phyloP scores from a whole-genome alignment of 1,140 invertebrate species.

The Mamestra configurata region DNA sequence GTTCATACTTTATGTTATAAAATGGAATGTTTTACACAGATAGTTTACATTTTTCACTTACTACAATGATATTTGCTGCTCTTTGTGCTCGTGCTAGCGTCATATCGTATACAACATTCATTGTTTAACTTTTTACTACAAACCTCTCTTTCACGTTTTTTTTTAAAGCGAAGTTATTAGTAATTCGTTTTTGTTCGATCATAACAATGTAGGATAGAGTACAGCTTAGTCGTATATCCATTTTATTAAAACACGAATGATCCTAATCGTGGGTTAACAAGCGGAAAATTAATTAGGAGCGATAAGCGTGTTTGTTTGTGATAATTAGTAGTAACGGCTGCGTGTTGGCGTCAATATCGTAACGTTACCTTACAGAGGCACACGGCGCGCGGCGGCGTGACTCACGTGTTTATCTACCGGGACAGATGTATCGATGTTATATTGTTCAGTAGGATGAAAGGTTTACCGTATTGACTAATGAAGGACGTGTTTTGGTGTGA shows the following conservation, averaged over 20 bases:
- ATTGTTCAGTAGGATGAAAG: slow-evolving; percentile 19
- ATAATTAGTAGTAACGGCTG: slow-evolving; percentile 60
- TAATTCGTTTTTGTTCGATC: slow-evolving; percentile 1
- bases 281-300: slow-evolving; percentile 64
- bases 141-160: not conserved
- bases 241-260: slow-evolving; percentile 63
- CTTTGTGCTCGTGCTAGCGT: not conserved
- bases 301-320: slow-evolving; percentile 54
- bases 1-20: not conserved
- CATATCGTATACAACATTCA: not conserved
- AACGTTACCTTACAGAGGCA: slow-evolving; percentile 1
- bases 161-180: not conserved
- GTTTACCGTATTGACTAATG: not conserved
- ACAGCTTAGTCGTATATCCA: slow-evolving; percentile 30
- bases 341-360: slow-evolving; percentile 55
- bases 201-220: slow-evolving; percentile 10
- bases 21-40: slow-evolving; percentile 14
- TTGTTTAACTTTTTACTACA: slow-evolving; percentile 11
- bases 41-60: slow-evolving; percentile 29
- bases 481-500: not conserved
- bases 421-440: not conserved
- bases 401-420: slow-evolving; percentile 28
- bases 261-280: slow-evolving; percentile 58
- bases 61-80: slow-evolving; percentile 15
- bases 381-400: slow-evolving; percentile 24